Base-by-base conservation (phyloP, 2,113 vertebrate genomes). In the Laticauda colubrina region DNA sequence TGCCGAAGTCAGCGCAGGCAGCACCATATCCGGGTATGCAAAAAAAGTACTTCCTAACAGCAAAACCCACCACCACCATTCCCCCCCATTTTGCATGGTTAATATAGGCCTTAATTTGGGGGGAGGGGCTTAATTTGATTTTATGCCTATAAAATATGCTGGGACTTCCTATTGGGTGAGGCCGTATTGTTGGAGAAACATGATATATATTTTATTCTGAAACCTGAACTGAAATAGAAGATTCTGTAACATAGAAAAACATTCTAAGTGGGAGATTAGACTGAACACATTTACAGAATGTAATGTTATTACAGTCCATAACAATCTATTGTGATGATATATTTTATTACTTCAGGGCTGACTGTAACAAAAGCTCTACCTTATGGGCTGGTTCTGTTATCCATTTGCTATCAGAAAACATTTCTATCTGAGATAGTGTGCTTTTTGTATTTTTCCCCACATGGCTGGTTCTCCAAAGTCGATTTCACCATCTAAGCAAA, bases 401-500 rank as follows among this genome's bases (percentile, higher is more conserved):
- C 5, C 85, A 56, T 93, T 95, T 95, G 86, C 90, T 96, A 95
- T 87, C 91, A 85, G 45, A 55, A 5, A 92, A 94, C 39, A 91
- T 90, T 93, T 69, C 61, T 87, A 51, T 93, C 93, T 90, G 93
- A 91, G 92, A 96, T 91, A 94, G 39, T 91, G 20, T 0, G 26
- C 94, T 81, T 93, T 92, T 95, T 90, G 95, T 96, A 96, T 92
- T 69, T 96, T 94, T 93, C 11, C 92, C 93, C 91, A 91, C 87
- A 93, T 0, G 0, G 93, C 95, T 1, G 0, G 26, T 91, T 95
- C 95, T 95, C 88, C 91, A 87, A 94, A 95, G 91, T 93, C 61
- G 92, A 86, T 96, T 95, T 89, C 59, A 90, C 86, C 87, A 94
- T 93, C 85, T 96, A 94, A 97, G 96, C 93, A 95, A 95, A 97